phyloP scores from a whole-genome alignment of 2,797 vertebrate species.

The Stomatorhinus walkeri region DNA sequence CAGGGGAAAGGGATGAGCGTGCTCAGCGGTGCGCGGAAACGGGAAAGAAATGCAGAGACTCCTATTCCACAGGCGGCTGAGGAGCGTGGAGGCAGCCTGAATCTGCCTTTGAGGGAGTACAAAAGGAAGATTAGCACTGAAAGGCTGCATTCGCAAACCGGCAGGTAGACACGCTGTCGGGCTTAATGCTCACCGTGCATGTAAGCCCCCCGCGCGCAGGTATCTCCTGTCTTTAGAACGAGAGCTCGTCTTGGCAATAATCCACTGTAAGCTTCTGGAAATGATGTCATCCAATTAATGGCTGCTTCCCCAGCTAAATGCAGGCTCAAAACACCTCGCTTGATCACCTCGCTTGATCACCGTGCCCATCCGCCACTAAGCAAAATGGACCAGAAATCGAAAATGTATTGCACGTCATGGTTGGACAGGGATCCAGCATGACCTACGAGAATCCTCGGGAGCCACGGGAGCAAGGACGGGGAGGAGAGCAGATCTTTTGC shows the following conservation, averaged over 20 bases:
- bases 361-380: not conserved
- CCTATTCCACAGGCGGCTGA: constrained; percentile 38
- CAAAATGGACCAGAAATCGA: not conserved
- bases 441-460: constrained; percentile 30
- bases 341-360: constrained; percentile 23
- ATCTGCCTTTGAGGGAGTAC: constrained; percentile 51
- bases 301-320: constrained; percentile 40
- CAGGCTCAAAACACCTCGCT: constrained; percentile 31
- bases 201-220: constrained; percentile 40
- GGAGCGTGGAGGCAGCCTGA: constrained; percentile 50
- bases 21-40: constrained; percentile 37
- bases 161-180: constrained; percentile 59
- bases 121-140: constrained; percentile 57
- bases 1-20: constrained; percentile 33
- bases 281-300: constrained; percentile 68
- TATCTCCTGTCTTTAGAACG: constrained; percentile 51
- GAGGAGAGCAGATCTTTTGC: not conserved
- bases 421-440: constrained; percentile 22
- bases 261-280: constrained; percentile 56
- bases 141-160: constrained; percentile 39
- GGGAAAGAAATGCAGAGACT: constrained; percentile 3
- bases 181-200: constrained; percentile 36
- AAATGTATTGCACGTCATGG: constrained; percentile 9
- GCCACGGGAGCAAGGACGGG: not conserved
- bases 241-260: constrained; percentile 57